Base-by-base conservation (phyloP, 2,113 vertebrate species). In the Aptenodytes patagonicus region DNA sequence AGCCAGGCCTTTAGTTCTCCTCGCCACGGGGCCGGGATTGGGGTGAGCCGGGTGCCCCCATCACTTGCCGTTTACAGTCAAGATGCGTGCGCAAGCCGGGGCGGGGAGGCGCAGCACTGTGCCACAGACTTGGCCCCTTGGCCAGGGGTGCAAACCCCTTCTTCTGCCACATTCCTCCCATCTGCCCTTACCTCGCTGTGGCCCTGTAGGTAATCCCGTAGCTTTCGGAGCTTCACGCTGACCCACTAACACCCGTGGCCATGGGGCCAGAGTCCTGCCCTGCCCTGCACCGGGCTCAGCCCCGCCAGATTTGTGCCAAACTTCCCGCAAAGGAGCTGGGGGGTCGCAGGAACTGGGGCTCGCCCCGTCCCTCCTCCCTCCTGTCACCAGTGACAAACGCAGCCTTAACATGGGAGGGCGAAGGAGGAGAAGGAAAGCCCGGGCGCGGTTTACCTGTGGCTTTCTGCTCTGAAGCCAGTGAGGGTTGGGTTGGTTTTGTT, bases 221-320 rank as follows among this genome's bases (percentile, higher is more conserved):
- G 83, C 72, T 95, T 83, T 66, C 17, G 2, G 72, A 94, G 83
- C 89, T 89, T 91, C 66, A 71, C 1, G 34, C 79, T 75, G 91
- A 79, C 38, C 69, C 47, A 61, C 80, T 96, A 82, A 93, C 89
- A 75, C 71, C 64, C 4, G 0, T 51, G 66, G 85, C 65, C 1
- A 1, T 75, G 80, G 87, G 88, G 52, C 77, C 7, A 3, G 57
- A 79, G 46, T 72, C 32, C 47, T 62, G 44, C 49, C 25, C 13
- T 51, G 52, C 71, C n/a, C 34, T 73, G 69, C 52, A 36, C 28
- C 0, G 22, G 68, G 84, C 83, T 75, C 20, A 1, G 49, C 32
- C 77, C 52, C 9, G 7, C 61, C 10, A 2, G 14, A 66, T 90
- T 88, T 64, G 96, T 98, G 97, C 97, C 97, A 98, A 97, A 93